These are phyloP conservation scores for Drosophila parabipectinata DNA, from an alignment of 1,140 invertebrate species.

Conservation along the genomic window DNA sequence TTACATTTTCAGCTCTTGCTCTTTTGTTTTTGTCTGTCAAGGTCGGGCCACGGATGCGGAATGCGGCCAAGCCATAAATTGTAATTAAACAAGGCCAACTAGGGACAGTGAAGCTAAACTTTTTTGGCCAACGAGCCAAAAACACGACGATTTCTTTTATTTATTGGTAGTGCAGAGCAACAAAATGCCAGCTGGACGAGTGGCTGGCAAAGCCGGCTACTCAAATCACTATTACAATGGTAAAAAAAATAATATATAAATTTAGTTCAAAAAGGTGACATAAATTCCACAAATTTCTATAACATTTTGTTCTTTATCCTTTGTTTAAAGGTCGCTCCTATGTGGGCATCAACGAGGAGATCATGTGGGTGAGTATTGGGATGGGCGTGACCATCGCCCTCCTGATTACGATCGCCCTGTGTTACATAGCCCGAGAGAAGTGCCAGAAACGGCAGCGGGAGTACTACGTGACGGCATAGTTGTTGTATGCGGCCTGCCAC, in stretches of 20 bases:
- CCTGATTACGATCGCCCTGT: slow-evolving; percentile 91
- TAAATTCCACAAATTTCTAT: neutral
- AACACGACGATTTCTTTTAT: slow-evolving; percentile 11
- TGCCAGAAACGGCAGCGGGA: slow-evolving; percentile 89
- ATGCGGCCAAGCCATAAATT: slow-evolving; percentile 41
- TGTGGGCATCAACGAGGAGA: slow-evolving; percentile 92
- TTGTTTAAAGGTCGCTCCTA: slow-evolving; percentile 87
- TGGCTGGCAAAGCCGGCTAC: slow-evolving; percentile 89
- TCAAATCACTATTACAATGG: slow-evolving; percentile 89
- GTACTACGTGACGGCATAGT: slow-evolving; percentile 89
- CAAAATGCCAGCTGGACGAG: slow-evolving; percentile 86
- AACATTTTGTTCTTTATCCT: neutral
- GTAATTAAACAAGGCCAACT: slow-evolving; percentile 39
- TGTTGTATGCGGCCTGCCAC: slow-evolving; percentile 68
- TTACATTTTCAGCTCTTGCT: neutral
- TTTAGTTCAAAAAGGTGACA: neutral
- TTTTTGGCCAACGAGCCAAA: slow-evolving; percentile 30
- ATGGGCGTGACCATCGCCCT: slow-evolving; percentile 93
- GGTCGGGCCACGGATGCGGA: neutral
- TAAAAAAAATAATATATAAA: slow-evolving; percentile 78
- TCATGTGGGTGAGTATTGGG: slow-evolving; percentile 93
- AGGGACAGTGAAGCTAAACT: slow-evolving; percentile 15
- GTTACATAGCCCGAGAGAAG: slow-evolving; percentile 91
- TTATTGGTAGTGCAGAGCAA: slow-evolving; percentile 8
- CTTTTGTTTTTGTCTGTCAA: neutral